Percentiles rank a stretch among this genome's conserved stretches.
Evolutionary conservation across 2,113 vertebrate genomes (phyloP).

Genomic region (Melospiza melodia): DNA sequence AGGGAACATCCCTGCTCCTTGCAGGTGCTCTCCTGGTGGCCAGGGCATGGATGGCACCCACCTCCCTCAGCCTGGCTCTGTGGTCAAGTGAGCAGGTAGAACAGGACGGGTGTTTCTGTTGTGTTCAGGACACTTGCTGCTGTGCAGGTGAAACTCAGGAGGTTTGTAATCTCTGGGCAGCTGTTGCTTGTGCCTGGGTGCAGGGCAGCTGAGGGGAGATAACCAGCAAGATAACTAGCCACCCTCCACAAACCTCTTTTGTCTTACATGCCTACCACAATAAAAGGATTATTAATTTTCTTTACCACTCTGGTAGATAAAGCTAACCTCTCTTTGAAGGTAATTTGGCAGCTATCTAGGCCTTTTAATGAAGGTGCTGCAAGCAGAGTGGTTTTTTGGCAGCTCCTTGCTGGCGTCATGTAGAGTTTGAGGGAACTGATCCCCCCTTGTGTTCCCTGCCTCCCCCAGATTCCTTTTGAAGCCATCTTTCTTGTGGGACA

Average conservation of each 20-base stretch:
- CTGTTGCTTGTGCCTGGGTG: not conserved
- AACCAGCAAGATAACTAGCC: not conserved
- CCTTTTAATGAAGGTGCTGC: not conserved
- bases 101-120: fast-evolving
- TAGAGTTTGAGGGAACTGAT: not conserved
- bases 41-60: not conserved
- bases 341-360: constrained; percentile 18
- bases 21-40: not conserved
- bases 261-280: not conserved
- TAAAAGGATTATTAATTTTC: constrained; percentile 39
- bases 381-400: not conserved
- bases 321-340: constrained; percentile 19
- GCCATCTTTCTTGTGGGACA: fast-evolving
- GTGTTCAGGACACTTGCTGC: not conserved
- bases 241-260: not conserved
- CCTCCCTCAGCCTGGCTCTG: not conserved
- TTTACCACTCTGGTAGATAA: not conserved
- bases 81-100: not conserved
- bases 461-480: not conserved
- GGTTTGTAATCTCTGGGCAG: not conserved
- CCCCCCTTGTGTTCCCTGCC: fast-evolving
- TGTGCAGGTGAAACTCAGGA: not conserved
- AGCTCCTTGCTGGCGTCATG: not conserved
- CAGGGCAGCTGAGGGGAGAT: not conserved
- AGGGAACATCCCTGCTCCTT: not conserved